phyloP scores from a whole-genome alignment of 2,888 invertebrate species.

The Resseliella maxima region DNA sequence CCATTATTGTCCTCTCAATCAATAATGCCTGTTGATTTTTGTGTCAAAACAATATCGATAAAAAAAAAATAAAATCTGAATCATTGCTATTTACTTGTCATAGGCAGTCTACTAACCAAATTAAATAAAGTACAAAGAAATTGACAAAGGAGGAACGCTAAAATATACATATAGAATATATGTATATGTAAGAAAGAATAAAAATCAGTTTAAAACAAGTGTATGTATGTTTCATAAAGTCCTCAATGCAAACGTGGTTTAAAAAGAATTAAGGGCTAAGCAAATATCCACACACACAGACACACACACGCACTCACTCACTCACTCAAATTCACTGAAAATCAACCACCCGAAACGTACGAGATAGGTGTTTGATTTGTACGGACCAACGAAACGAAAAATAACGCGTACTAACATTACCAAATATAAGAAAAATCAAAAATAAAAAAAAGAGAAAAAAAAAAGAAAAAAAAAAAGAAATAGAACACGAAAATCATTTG shows the following conservation, averaged over 20 bases:
- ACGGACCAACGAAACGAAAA: neutral
- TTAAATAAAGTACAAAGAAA: neutral
- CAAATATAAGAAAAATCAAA: too few relatives aligned
- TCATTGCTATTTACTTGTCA: neutral
- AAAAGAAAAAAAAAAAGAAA: neutral
- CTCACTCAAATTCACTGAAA: neutral
- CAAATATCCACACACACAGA: neutral
- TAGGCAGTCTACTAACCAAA: slow-evolving; percentile 28
- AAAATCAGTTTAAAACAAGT: neutral
- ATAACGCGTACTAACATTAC: neutral
- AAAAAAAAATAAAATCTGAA: neutral
- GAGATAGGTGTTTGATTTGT: too few relatives aligned
- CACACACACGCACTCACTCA: neutral
- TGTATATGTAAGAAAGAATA: neutral
- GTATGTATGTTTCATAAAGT: neutral
- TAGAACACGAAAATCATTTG: neutral
- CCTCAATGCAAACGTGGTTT: neutral
- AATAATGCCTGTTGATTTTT: slow-evolving; percentile 8
- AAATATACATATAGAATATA: neutral
- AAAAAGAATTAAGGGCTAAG: neutral
- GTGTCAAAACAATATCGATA: neutral
- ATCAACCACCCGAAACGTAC: neutral
- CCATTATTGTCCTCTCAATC: too few relatives aligned
- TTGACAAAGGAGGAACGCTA: neutral
- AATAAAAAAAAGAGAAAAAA: neutral